Base-by-base conservation (phyloP, 2,797 vertebrate species). In the Megalops cyprinoides region DNA sequence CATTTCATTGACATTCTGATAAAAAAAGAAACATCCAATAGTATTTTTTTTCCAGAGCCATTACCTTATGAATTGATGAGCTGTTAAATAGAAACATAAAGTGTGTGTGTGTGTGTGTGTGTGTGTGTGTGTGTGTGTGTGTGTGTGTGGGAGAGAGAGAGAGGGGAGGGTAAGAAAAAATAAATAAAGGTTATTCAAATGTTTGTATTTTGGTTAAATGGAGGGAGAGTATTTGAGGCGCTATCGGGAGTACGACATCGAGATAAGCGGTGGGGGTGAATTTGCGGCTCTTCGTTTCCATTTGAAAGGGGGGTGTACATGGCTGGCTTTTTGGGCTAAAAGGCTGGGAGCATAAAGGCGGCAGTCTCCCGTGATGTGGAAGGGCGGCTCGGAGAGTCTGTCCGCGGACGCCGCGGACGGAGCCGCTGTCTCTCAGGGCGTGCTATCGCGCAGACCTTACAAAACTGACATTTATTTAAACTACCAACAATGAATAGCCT, bases 1-100 rank as follows among this genome's bases (percentile, higher is more conserved):
- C 92, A 97, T 98, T 97, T 96, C 96, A 98, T 98, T 97, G 96
- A 95, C 96, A 98, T 96, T 95, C 95, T 95, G 97, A 98, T 97
- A 96, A 96, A 96, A 95, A 93, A 91, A n/a, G n/a, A n/a, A n/a
- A n/a, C 87, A 87, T 92, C 90, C 88, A 86, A 88, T 88, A 76
- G 83, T 88, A 85, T 23, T 51, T 34, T 62, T 23, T 49, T 39
- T 39, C 18, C 88, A 88, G 90, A 81, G 92, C 90, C 93, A 94
- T 94, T 94, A 90, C 92, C 89, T 93, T 89, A 89, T 93, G 92
- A 94, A 94, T 95, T 94, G 89, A 91, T 90, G 89, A 91, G 89
- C 90, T 88, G 87, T 91, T 91, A 95, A 94, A 93, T 92, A 87
- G 60, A 85, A 90, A 94, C 87, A 82, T 79, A 83, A 86, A 89